A percentile compares a stretch with the other conserved stretches of the same genome.
Conservation (phyloP, 37 sponge, comb jelly and placozoan genomes). For the Hexactinellida sp. region DNA sequence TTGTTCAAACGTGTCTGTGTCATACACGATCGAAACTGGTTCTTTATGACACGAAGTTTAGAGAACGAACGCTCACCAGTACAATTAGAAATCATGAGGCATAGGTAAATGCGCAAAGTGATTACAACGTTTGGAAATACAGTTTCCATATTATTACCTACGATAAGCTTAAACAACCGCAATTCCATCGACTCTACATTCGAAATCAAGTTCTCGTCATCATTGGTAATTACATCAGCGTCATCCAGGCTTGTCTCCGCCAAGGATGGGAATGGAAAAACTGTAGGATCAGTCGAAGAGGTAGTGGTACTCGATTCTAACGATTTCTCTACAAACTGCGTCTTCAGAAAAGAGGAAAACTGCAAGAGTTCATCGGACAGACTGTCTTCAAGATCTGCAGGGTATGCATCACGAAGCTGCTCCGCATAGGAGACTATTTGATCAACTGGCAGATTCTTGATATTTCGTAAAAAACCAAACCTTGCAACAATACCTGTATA, state of each 20-base stretch:
- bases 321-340: background rate
- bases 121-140: background rate
- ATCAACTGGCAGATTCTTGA: background rate
- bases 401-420: background rate
- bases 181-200: background rate
- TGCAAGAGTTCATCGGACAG: conserved; percentile 9
- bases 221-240: conserved; percentile 6
- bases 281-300: background rate
- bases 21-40: too few relatives aligned
- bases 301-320: background rate
- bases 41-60: too few relatives aligned
- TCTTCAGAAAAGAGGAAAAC: background rate
- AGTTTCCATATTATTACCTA: background rate
- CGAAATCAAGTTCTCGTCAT: background rate
- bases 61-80: conserved; percentile 9
- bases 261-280: background rate
- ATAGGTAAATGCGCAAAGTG: conserved; percentile 6
- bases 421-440: background rate
- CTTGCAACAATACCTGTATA: background rate
- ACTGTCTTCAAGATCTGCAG: background rate
- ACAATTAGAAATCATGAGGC: background rate
- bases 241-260: background rate
- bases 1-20: conserved; percentile 1
- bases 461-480: background rate
- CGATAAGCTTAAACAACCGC: conserved; percentile 1